Percentiles rank a stretch among this genome's conserved stretches.
These are phyloP conservation scores for Conchocele bisecta DNA, from an alignment of 2,888 invertebrate species.

Conservation along the genomic window DNA sequence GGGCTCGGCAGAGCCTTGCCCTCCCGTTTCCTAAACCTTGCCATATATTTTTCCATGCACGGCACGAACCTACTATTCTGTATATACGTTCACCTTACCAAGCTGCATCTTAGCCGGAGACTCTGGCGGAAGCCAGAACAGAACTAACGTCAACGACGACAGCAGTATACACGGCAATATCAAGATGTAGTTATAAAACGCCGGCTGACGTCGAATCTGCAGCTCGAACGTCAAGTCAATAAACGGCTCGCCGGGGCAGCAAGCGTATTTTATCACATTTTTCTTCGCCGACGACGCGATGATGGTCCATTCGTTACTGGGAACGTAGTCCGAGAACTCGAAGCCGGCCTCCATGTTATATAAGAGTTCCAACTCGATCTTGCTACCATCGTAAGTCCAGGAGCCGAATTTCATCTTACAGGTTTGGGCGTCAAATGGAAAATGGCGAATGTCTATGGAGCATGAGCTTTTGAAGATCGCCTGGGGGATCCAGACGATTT, in stretches of 20 bases:
- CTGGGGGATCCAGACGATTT: slow-evolving; percentile 79
- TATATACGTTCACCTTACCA: too few relatives aligned
- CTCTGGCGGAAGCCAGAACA: slow-evolving; percentile 83
- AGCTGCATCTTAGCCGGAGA: slow-evolving; percentile 83
- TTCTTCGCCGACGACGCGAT: slow-evolving; percentile 74
- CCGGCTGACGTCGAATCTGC: slow-evolving; percentile 73
- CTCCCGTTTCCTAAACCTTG: too few relatives aligned
- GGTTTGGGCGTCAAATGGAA: slow-evolving; percentile 82
- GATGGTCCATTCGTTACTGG: slow-evolving; percentile 83
- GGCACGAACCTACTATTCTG: too few relatives aligned
- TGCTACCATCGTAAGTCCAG: slow-evolving; percentile 82
- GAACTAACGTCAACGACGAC: slow-evolving; percentile 82
- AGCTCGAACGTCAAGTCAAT: slow-evolving; percentile 81
- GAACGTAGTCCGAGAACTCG: slow-evolving; percentile 79
- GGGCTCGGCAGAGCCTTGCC: too few relatives aligned
- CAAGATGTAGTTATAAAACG: slow-evolving; percentile 82
- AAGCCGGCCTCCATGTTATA: slow-evolving; percentile 65
- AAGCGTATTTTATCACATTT: slow-evolving; percentile 78
- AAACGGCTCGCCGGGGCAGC: slow-evolving; percentile 80
- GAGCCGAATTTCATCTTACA: slow-evolving; percentile 82
- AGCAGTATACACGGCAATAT: slow-evolving; percentile 83
- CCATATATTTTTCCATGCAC: too few relatives aligned
- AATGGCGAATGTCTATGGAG: slow-evolving; percentile 81
- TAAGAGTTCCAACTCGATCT: slow-evolving; percentile 71
- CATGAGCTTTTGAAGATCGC: slow-evolving; percentile 82